Conservation (phyloP, 2,888 invertebrate genomes). For the Catocala sponsa region DNA sequence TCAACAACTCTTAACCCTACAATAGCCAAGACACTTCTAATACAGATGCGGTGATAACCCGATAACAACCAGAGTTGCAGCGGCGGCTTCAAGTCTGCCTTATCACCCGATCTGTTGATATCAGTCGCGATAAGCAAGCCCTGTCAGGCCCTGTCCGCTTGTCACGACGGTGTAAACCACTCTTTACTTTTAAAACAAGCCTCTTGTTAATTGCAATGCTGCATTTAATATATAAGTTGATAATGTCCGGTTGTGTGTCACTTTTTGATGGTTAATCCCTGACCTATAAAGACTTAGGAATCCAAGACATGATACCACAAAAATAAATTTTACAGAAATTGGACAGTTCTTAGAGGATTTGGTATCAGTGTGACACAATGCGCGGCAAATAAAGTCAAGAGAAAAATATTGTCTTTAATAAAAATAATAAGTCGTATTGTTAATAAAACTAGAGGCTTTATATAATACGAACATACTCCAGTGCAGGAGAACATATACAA, state of each 20-base stretch:
- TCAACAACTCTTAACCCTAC: constrained; percentile 2
- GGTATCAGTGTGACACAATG: too few species aligned
- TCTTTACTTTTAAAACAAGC: constrained; percentile 35
- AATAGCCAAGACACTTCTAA: constrained; percentile 31
- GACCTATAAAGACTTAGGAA: background rate
- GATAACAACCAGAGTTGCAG: constrained; percentile 20
- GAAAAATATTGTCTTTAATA: too few species aligned
- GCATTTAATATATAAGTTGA: background rate
- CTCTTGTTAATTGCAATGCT: constrained; percentile 46
- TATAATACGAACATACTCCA: background rate
- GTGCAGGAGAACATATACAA: background rate
- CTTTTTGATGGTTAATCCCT: background rate
- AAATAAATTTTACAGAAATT: too few species aligned
- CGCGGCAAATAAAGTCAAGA: too few species aligned
- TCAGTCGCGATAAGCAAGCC: constrained; percentile 36
- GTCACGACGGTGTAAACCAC: constrained; percentile 40
- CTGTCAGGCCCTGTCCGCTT: constrained; percentile 32
- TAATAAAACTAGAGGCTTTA: too few species aligned
- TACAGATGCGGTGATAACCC: constrained; percentile 33
- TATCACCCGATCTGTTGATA: constrained; percentile 37
- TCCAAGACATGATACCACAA: too few species aligned
- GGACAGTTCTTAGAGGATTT: too few species aligned
- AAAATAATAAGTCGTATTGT: too few species aligned
- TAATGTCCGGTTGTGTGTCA: background rate
- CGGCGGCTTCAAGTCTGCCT: constrained; percentile 24